These are phyloP conservation scores for Drosophila eohydei DNA, from an alignment of 2,888 invertebrate species.

Conservation along the genomic window DNA sequence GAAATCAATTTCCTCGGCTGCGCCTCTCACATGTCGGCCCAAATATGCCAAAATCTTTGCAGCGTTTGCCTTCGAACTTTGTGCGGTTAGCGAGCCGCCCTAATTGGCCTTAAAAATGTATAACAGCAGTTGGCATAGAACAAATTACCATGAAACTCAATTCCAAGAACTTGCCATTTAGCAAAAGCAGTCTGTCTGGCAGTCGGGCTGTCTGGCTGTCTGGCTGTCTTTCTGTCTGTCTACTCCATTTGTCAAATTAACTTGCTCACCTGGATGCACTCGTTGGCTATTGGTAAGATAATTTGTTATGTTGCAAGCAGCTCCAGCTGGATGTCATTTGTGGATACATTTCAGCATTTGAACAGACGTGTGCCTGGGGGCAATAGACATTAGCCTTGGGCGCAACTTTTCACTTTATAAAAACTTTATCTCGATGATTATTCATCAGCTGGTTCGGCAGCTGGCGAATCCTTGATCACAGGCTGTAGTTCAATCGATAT, in stretches of 20 bases:
- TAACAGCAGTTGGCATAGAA: slow-evolving; percentile 3
- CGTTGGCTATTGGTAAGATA: neutral
- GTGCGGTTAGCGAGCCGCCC: slow-evolving; percentile 6
- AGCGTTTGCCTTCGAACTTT: neutral
- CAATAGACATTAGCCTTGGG: too few species aligned
- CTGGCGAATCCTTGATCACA: neutral
- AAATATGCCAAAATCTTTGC: slow-evolving; percentile 6
- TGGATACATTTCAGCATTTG: neutral
- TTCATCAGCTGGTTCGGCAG: neutral
- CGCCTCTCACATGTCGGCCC: neutral
- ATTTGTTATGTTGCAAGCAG: neutral
- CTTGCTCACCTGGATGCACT: slow-evolving; percentile 6
- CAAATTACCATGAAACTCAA: slow-evolving; percentile 13
- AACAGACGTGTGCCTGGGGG: too few species aligned
- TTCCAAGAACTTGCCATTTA: slow-evolving; percentile 20
- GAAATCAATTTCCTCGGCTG: neutral
- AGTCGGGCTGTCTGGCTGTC: neutral
- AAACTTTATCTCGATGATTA: neutral
- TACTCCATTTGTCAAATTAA: slow-evolving; percentile 14
- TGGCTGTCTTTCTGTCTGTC: neutral
- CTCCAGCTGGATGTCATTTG: neutral
- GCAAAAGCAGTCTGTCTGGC: slow-evolving; percentile 5
- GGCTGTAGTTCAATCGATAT: neutral
- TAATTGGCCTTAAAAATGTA: slow-evolving; percentile 43
- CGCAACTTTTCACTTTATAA: neutral